Evolutionary conservation across 2,888 invertebrate species (phyloP).

Genomic region (Netelia fuscicornis): DNA sequence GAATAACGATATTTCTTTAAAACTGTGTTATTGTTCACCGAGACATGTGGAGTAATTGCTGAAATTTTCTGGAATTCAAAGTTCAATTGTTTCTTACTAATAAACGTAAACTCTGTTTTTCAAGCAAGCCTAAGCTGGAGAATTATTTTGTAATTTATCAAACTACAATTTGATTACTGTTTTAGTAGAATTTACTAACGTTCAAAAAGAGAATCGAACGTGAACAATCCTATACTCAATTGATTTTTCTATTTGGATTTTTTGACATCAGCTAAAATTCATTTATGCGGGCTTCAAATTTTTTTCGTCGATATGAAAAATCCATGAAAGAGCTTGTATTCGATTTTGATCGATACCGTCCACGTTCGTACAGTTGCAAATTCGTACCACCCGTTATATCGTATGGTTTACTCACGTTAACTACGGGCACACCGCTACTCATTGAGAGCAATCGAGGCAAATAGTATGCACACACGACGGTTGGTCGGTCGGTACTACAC

Average conservation of each 20-base stretch:
- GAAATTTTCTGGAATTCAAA: too few relatives aligned
- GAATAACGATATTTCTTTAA: too few relatives aligned
- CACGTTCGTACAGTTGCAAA: slow-evolving; percentile 14
- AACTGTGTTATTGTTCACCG: too few relatives aligned
- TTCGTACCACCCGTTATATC: slow-evolving; percentile 63
- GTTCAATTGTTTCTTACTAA: background rate
- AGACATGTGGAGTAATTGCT: too few relatives aligned
- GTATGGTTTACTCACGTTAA: slow-evolving; percentile 67
- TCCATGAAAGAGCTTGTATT: background rate
- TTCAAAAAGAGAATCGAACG: too few relatives aligned
- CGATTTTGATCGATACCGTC: background rate
- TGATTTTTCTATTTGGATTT: too few relatives aligned
- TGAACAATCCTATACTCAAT: too few relatives aligned
- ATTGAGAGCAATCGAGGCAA: slow-evolving; percentile 79
- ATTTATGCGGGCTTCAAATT: too few relatives aligned
- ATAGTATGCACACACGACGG: slow-evolving; percentile 73
- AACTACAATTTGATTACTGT: too few relatives aligned
- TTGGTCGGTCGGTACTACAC: slow-evolving; percentile 58
- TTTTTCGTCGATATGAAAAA: background rate
- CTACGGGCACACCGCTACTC: slow-evolving; percentile 75
- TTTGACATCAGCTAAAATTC: too few relatives aligned
- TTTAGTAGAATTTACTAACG: too few relatives aligned
- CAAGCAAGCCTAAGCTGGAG: background rate
- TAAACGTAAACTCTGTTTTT: background rate
- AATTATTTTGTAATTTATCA: too few relatives aligned